Evolutionary conservation across 2,113 vertebrate genomes (phyloP), one percentile per base, ranked within the genome.

Genomic region (Thalassoma bifasciatum): DNA sequence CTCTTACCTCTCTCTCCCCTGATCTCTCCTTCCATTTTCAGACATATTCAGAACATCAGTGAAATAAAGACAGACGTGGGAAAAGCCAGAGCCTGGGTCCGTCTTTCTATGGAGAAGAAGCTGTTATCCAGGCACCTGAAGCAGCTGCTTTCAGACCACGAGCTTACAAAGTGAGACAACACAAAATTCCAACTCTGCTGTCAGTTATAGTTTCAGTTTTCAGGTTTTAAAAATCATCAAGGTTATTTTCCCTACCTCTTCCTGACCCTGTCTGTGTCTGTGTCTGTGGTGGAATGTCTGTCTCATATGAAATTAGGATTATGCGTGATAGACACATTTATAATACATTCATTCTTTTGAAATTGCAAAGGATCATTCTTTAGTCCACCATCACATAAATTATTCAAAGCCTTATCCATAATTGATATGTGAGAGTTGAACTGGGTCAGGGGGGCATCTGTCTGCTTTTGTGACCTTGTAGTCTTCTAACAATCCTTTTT

Each of bases 61-160:
- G 97, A 99, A 91, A 99, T 99, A 85, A 98, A 99, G 94, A 99
- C 98, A 0, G 98, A 99, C 13, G 97, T 99, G 89, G 98, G 98
- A 59, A 98, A 97, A 56, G 98, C 98, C 83, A 94, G 98, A 91
- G 98, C 98, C 30, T 99, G 98, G 98, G 98, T 99, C 60, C 95
- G 98, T 37, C 95, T 99, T 24, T 97, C 97, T 14, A 99, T 99
- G 98, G 98, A 99, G 88, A 99, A 99, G 93, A 99, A 99, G 72
- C 92, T 99, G 77, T 95, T 99, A 3, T 99, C 98, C 79, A 95
- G 96, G 81, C 98, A 99, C 81, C 92, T 99, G 74, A 99, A 99
- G 74, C 96, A 98, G 84, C 94, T 99, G 67, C 95, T 99, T 22
- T 98, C 96, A 70, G 98, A 99, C 78, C 95, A 97, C 19, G 98